Conservation (phyloP, 2,797 vertebrate genomes). For the Myotis pilosus region DNA sequence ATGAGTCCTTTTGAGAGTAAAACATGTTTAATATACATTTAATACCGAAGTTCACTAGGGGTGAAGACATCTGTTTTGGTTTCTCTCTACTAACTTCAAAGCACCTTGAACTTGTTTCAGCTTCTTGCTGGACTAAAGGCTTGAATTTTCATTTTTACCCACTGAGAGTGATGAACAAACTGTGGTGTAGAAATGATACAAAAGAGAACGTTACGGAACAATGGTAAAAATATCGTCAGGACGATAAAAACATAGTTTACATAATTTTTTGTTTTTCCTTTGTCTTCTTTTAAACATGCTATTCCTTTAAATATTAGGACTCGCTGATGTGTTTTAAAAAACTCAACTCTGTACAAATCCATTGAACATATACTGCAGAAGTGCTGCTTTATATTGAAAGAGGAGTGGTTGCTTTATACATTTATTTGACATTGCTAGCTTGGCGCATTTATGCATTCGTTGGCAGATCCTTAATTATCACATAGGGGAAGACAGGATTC, state of each 20-base stretch:
- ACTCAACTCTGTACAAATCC: neutral
- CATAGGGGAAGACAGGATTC: neutral
- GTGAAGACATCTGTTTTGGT: neutral
- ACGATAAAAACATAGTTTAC: neutral
- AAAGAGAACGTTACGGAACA: neutral
- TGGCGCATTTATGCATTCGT: neutral
- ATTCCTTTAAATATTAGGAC: conserved; percentile 16
- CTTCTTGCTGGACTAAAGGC: conserved; percentile 20
- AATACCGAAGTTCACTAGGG: neutral
- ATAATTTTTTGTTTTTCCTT: neutral
- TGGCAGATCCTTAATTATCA: neutral
- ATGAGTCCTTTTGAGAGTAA: neutral
- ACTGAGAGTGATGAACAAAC: neutral
- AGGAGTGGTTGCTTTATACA: neutral
- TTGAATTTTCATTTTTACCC: neutral
- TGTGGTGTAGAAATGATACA: neutral
- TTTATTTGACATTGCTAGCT: neutral
- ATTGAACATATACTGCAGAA: neutral
- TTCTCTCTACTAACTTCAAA: conserved; percentile 3
- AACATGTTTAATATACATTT: neutral
- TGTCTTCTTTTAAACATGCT: neutral
- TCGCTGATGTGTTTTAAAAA: conserved; percentile 3
- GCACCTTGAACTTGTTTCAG: neutral
- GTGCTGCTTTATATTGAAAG: neutral
- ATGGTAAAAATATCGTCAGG: neutral